Evolutionary conservation across 1,140 invertebrate species (phyloP), one percentile per base, ranked within the genome.

Genomic region (Choristoneura fumiferana): DNA sequence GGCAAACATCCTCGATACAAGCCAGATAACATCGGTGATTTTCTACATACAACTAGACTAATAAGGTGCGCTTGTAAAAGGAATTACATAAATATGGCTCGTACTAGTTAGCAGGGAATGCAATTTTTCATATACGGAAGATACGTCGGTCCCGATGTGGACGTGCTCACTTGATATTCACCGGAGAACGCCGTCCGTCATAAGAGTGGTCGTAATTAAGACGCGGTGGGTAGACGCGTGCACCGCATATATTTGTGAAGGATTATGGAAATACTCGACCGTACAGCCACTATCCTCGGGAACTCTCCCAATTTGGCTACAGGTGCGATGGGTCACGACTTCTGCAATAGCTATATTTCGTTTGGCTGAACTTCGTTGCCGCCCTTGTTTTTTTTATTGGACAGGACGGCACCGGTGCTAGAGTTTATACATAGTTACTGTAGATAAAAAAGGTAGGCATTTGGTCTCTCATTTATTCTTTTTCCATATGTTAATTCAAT

Each of bases 151-250:
- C 38, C 39, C 17, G 15, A 54, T 59, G 55, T 63, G 54, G 49
- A 62, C 54, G 38, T 59, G 45, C 54, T 40, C 43, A 57, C 39
- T 63, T 63, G 29, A 58, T 64, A 70, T 70, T 67, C 68, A 63
- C 37, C n/a, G 29, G 35, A 58, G 39, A 58, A 29, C 34, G 10
- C 52, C 45, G 52, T 61, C 54, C 58, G 36, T 60, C 55, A 63
- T 60, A 61, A 52, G 45, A 59, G 55, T 57, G 56, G 17, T 60
- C 43, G 65, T 71, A 67, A 71, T 71, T 71, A 71, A 67, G 68
- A 62, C 36, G 57, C 36, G 57, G 58, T 58, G 54, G 45, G 33
- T 34, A 33, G 22, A 34, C 54, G 53, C 58, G 62, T 59, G 58
- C 54, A 37, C 39, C 52, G 68, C 34, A 71, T 70, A 70, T 43